These are phyloP conservation scores for Montipora efflorescens DNA, from an alignment of 64 coral and sea anemone species.

Conservation along the genomic window DNA sequence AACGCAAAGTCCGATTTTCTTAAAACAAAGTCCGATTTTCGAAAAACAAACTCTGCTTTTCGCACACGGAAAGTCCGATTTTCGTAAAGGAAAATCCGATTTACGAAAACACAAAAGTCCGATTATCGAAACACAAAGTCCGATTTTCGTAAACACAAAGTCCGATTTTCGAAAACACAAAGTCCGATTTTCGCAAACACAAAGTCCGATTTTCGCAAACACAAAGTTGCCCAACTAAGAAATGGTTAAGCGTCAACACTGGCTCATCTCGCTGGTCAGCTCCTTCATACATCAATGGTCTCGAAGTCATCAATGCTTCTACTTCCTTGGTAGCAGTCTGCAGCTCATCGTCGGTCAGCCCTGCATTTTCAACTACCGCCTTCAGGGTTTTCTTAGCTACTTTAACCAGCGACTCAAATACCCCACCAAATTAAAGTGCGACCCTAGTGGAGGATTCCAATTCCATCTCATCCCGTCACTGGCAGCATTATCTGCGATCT, in stretches of 20 bases:
- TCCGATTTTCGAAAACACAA: too few species aligned
- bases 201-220: too few species aligned
- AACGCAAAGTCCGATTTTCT: too few species aligned
- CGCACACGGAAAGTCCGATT: too few species aligned
- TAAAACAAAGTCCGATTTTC: too few species aligned
- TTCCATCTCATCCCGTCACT: slow-evolving; percentile 40
- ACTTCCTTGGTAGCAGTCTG: slow-evolving; percentile 24
- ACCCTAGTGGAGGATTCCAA: slow-evolving; percentile 32
- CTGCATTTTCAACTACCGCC: slow-evolving; percentile 42
- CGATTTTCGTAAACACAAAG: too few species aligned
- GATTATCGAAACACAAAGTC: too few species aligned
- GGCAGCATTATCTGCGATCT: not conserved
- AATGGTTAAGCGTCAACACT: slow-evolving; percentile 46
- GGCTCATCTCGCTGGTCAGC: not conserved
- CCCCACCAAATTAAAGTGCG: slow-evolving; percentile 10
- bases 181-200: too few species aligned
- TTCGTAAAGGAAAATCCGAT: too few species aligned
- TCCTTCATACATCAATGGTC: slow-evolving; percentile 19
- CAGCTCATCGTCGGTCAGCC: slow-evolving; percentile 61
- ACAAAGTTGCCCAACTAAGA: slow-evolving; percentile 1
- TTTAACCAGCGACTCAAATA: slow-evolving; percentile 57
- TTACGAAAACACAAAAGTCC: too few species aligned
- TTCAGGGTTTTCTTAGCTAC: slow-evolving; percentile 22
- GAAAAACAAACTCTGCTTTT: too few species aligned
- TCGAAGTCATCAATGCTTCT: slow-evolving; percentile 54